These are phyloP conservation scores for Brachirus orientalis DNA, from an alignment of 2,113 vertebrate genomes.

Conservation along the genomic window DNA sequence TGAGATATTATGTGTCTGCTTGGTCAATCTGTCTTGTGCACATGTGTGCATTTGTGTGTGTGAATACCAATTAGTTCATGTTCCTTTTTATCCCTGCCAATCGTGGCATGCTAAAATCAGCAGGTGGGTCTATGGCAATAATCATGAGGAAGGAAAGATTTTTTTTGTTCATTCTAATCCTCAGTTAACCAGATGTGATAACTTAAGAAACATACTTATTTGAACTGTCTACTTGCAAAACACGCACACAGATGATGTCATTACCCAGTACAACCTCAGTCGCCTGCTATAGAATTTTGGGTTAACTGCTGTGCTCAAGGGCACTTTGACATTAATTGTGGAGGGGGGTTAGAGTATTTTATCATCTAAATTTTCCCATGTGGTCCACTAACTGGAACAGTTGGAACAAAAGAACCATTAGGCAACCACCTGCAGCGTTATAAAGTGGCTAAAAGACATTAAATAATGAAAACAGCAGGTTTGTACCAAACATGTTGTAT, in stretches of 20 bases:
- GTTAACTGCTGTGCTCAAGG: conserved; percentile 69
- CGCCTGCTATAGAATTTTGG: conserved; percentile 38
- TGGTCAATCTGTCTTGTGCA: conserved; percentile 62
- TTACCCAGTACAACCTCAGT: conserved; percentile 18
- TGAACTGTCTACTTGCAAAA: background rate
- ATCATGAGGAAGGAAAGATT: conserved; percentile 11
- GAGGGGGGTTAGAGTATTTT: conserved; percentile 52
- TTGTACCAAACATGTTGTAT: conserved; percentile 11
- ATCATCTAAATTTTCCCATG: conserved; percentile 62
- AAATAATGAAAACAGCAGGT: conserved; percentile 41
- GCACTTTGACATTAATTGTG: conserved; percentile 67
- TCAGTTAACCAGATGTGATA: conserved; percentile 9
- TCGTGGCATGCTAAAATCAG: conserved; percentile 18
- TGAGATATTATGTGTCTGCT: conserved; percentile 53
- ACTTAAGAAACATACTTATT: conserved; percentile 7
- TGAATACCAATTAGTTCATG: conserved; percentile 48
- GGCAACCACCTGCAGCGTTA: conserved; percentile 60
- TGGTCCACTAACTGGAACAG: conserved; percentile 59
- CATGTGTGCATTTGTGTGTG: conserved; percentile 8
- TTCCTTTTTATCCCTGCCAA: conserved; percentile 38
- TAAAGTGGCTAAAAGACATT: conserved; percentile 48
- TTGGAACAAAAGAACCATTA: conserved; percentile 65
- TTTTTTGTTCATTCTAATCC: conserved; percentile 18
- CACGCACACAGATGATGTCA: conserved; percentile 37
- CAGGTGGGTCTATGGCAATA: conserved; percentile 26